Conservation (phyloP, 1,140 invertebrate genomes). For the Ostrea edulis region DNA sequence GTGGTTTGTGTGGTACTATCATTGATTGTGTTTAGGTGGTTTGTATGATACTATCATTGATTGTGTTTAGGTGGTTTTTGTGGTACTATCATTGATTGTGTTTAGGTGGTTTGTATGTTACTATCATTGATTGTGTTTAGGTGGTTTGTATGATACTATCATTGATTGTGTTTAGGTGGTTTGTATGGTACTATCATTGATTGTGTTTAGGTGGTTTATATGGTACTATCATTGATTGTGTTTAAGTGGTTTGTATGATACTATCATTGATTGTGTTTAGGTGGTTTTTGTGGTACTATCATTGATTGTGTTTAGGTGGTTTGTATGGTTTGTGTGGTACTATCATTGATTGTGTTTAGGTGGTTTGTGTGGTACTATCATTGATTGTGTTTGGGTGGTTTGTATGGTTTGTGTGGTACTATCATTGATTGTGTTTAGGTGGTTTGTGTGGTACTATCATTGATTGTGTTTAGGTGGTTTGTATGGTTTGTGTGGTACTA, state of each 20-base stretch:
- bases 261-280: slow-evolving; percentile 55
- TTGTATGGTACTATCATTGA: slow-evolving; percentile 71
- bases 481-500: no score
- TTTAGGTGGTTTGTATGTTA: slow-evolving; percentile 70
- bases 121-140: slow-evolving; percentile 55
- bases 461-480: slow-evolving; percentile 60
- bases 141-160: slow-evolving; percentile 72
- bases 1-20: slow-evolving; percentile 73
- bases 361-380: slow-evolving; percentile 72
- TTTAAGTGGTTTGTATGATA: slow-evolving; percentile 70
- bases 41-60: slow-evolving; percentile 70
- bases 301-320: slow-evolving; percentile 61
- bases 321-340: no score
- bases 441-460: slow-evolving; percentile 73
- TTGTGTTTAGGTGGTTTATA: slow-evolving; percentile 63
- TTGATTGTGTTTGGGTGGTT: slow-evolving; percentile 58
- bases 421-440: slow-evolving; percentile 45
- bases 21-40: slow-evolving; percentile 61
- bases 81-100: slow-evolving; percentile 66
- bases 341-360: slow-evolving; percentile 46
- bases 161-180: slow-evolving; percentile 61
- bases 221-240: slow-evolving; percentile 66
- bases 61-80: slow-evolving; percentile 63
- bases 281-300: slow-evolving; percentile 72
- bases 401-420: no score